phyloP scores from a whole-genome alignment of 2,113 vertebrate species.

The Limnothrissa miodon region DNA sequence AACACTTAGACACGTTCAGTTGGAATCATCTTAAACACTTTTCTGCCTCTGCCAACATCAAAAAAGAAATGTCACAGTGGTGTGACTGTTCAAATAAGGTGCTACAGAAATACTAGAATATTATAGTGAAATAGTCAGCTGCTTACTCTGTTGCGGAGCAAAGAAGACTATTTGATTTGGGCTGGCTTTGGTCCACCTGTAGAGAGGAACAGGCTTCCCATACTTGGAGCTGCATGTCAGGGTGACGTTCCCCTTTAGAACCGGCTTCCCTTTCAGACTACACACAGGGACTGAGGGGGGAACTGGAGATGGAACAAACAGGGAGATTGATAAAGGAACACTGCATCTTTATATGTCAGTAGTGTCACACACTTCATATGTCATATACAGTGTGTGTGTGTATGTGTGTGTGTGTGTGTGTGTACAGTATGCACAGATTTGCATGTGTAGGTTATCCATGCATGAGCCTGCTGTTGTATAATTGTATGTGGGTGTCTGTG shows the following conservation, averaged over 20 bases:
- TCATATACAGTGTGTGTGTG: no score
- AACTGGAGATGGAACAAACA: slow-evolving; percentile 63
- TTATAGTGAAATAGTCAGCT: not conserved
- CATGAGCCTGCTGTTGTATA: no score
- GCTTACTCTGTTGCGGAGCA: slow-evolving; percentile 75
- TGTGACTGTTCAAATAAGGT: no score
- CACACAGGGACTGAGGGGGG: slow-evolving; percentile 81
- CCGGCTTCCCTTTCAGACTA: slow-evolving; percentile 64
- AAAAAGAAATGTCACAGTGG: no score
- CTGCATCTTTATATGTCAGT: no score
- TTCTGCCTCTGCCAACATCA: no score
- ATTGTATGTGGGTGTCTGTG: not conserved
- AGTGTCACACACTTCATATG: no score
- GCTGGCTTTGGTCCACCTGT: slow-evolving; percentile 77
- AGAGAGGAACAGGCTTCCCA: slow-evolving; percentile 79
- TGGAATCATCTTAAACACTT: no score
- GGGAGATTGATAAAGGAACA: no score
- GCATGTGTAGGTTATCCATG: not conserved
- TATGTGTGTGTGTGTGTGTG: not conserved
- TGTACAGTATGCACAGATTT: not conserved
- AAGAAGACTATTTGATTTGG: slow-evolving; percentile 76
- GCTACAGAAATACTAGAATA: no score
- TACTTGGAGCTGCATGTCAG: slow-evolving; percentile 75
- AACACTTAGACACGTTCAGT: no score
- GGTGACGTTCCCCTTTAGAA: slow-evolving; percentile 80